A percentile compares a stretch with the other conserved stretches of the same genome.
These are phyloP conservation scores for Incurvaria masculella DNA, from an alignment of 2,888 invertebrate species.

Conservation along the genomic window DNA sequence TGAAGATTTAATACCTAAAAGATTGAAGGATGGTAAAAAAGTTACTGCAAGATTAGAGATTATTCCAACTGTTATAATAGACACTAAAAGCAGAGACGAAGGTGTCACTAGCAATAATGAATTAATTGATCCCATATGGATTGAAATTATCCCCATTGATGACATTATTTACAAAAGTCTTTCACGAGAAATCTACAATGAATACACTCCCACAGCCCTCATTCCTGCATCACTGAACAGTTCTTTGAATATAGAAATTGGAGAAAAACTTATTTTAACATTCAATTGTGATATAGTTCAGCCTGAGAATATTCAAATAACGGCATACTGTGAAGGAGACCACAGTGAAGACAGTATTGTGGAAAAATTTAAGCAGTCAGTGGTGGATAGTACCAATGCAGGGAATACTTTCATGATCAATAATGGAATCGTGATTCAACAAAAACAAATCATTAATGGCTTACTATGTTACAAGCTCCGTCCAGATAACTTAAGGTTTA, in stretches of 20 bases:
- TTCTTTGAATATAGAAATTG: conserved; percentile 52
- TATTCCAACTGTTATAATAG: conserved; percentile 32
- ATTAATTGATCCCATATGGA: conserved; percentile 35
- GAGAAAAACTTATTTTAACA: conserved; percentile 54
- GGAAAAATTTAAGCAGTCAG: conserved; percentile 49
- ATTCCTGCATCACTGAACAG: conserved; percentile 52
- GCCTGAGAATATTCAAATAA: conserved; percentile 49
- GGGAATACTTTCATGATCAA: conserved; percentile 54
- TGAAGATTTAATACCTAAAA: conserved; percentile 36
- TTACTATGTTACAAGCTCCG: conserved; percentile 39
- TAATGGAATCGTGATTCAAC: conserved; percentile 45
- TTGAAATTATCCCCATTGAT: conserved; percentile 41
- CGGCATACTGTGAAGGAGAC: conserved; percentile 35
- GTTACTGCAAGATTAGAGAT: conserved; percentile 38
- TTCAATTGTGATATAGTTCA: conserved; percentile 32
- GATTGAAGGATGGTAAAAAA: conserved; percentile 28
- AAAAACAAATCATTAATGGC: conserved; percentile 33
- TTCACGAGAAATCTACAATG: conserved; percentile 39
- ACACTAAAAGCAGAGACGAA: conserved; percentile 23
- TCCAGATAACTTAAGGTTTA: conserved; percentile 46
- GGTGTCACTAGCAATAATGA: conserved; percentile 23
- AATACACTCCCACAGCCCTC: conserved; percentile 45
- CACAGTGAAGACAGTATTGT: conserved; percentile 34
- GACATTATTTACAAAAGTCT: conserved; percentile 40
- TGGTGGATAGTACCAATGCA: conserved; percentile 45